Evolutionary conservation across 2,113 vertebrate genomes (phyloP).

Genomic region (Pelobates fuscus): DNA sequence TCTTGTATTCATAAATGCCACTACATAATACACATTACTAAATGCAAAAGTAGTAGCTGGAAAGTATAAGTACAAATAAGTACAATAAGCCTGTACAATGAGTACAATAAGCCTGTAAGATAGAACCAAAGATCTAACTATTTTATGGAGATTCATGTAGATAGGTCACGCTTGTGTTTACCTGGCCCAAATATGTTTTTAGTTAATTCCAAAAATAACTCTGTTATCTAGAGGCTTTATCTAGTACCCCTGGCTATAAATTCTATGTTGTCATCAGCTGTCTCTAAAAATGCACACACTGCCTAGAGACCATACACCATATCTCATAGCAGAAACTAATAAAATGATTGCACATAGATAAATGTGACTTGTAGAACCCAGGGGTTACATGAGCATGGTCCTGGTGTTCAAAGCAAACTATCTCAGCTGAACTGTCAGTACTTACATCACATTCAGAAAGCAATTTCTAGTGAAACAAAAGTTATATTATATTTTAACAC

Average conservation of each 20-base stretch:
- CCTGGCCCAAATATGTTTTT: not conserved
- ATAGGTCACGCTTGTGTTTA: conserved; percentile 17
- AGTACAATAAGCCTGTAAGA: too few relatives aligned
- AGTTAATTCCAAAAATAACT: conserved; percentile 31
- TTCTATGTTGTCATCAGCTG: conserved; percentile 37
- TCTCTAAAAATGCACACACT: conserved; percentile 16
- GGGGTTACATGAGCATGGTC: conserved; percentile 9
- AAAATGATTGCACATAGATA: conserved; percentile 8
- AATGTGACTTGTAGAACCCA: conserved; percentile 23
- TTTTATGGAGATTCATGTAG: conserved; percentile 3
- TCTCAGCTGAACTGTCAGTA: conserved; percentile 15
- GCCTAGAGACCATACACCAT: conserved; percentile 10
- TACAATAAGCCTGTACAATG: too few relatives aligned
- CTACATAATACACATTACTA: too few relatives aligned
- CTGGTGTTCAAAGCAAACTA: conserved; percentile 23
- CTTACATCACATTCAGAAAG: not conserved
- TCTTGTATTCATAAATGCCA: too few relatives aligned
- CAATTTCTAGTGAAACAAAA: not conserved
- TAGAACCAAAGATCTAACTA: not conserved
- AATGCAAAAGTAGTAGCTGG: too few relatives aligned
- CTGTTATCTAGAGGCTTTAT: not conserved
- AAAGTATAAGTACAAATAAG: too few relatives aligned
- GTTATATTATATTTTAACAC: not conserved
- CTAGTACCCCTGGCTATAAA: conserved; percentile 16
- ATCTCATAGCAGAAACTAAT: conserved; percentile 16